A percentile compares a stretch with the other conserved stretches of the same genome.
Conservation (phyloP, 2,113 vertebrate genomes). For the Perccottus glenii region DNA sequence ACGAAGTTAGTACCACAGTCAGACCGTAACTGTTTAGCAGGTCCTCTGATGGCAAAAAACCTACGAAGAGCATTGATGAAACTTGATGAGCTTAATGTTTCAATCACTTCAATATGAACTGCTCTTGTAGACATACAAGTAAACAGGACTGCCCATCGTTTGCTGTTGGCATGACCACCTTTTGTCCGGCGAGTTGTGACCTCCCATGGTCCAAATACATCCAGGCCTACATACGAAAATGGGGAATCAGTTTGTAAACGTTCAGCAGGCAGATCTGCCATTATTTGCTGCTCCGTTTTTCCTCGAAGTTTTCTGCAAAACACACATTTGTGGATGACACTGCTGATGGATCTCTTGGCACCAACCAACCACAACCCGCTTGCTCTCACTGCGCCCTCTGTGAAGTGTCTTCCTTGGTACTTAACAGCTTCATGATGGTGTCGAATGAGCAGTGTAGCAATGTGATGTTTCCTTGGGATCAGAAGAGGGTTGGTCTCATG, state of each 20-base stretch:
- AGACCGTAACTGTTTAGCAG: not conserved
- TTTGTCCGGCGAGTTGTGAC: not conserved
- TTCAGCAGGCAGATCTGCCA: constrained; percentile 22
- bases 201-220: constrained; percentile 25
- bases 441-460: constrained; percentile 6
- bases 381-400: constrained; percentile 33
- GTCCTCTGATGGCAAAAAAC: not conserved
- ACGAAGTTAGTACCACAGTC: constrained; percentile 1
- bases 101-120: not conserved
- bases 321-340: constrained; percentile 11
- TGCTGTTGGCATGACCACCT: constrained; percentile 1
- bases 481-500: constrained; percentile 26
- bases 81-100: not conserved
- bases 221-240: constrained; percentile 24
- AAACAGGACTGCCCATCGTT: not conserved
- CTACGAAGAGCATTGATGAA: not conserved
- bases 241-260: constrained; percentile 10
- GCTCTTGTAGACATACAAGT: constrained; percentile 5
- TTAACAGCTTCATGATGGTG: constrained; percentile 20
- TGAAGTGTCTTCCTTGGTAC: constrained; percentile 37
- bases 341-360: constrained; percentile 21
- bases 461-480: constrained; percentile 6
- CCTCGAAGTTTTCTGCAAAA: constrained; percentile 17
- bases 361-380: constrained; percentile 41
- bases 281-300: constrained; percentile 14